Conservation (phyloP, 2,113 vertebrate species). For the Porphyrio hochstetteri region DNA sequence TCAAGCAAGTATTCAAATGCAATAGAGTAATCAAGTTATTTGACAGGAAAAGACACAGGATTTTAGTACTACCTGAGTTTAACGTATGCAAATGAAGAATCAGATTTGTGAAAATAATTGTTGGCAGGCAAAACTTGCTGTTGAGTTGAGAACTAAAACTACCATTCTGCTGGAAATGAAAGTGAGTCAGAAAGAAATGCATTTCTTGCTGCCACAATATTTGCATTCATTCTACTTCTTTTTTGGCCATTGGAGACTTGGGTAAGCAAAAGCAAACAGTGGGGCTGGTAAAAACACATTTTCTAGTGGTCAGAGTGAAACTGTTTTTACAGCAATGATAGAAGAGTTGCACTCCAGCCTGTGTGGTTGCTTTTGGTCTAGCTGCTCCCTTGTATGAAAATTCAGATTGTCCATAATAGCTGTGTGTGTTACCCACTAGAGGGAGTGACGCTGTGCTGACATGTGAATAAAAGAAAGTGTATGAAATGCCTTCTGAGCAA, state of each 20-base stretch:
- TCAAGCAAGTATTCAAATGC: slow-evolving; percentile 14
- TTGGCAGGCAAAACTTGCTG: background rate
- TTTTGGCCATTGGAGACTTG: background rate
- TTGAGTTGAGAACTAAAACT: background rate
- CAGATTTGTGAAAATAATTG: slow-evolving; percentile 14
- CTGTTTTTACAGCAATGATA: background rate
- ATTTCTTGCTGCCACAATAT: background rate
- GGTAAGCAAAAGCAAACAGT: background rate
- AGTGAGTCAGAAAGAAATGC: background rate
- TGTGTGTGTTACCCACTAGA: slow-evolving; percentile 26
- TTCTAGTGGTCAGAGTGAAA: background rate
- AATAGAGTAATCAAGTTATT: background rate
- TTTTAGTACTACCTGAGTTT: background rate
- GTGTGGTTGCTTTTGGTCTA: background rate
- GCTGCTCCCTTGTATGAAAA: background rate
- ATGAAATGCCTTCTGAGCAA: background rate
- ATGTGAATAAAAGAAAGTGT: background rate
- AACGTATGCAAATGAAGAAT: background rate
- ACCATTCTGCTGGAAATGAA: background rate
- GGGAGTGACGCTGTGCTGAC: background rate
- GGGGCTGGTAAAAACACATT: background rate
- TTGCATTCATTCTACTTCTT: background rate
- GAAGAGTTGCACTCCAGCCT: background rate
- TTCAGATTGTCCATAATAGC: background rate
- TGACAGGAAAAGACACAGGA: background rate